These are phyloP conservation scores for Ophion ellenae DNA, from an alignment of 2,888 invertebrate genomes.

Conservation along the genomic window DNA sequence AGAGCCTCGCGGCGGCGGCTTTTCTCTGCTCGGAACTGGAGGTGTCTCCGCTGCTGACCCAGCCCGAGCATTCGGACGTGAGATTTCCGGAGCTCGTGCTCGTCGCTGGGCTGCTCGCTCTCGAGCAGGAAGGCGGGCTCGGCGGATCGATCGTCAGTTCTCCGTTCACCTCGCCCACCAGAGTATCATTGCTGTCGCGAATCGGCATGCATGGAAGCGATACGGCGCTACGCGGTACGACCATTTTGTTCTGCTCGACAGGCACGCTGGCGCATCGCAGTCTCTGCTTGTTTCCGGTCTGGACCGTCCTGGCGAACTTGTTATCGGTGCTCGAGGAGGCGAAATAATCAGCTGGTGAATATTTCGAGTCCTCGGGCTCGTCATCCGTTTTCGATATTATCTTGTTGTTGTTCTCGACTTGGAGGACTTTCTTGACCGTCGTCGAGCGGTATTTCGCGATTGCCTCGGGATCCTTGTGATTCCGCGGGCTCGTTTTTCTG, in stretches of 20 bases:
- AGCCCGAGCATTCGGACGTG: conserved; percentile 93
- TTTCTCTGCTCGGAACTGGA: conserved; percentile 80
- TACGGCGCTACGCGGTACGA: conserved; percentile 81
- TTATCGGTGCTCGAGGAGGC: conserved; percentile 70
- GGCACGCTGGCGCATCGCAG: conserved; percentile 82
- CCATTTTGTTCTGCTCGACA: conserved; percentile 79
- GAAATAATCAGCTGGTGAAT: conserved; percentile 69
- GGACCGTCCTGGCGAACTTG: not conserved
- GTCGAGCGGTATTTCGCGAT: conserved; percentile 71
- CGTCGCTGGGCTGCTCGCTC: conserved; percentile 82
- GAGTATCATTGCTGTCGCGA: conserved; percentile 79
- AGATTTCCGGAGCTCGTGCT: conserved; percentile 87
- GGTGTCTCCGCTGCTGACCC: conserved; percentile 91
- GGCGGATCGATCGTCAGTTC: conserved; percentile 75
- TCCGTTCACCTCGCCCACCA: conserved; percentile 43
- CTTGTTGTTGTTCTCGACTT: conserved; percentile 78
- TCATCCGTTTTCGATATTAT: conserved; percentile 75
- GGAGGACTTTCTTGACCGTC: conserved; percentile 70
- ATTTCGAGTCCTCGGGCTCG: conserved; percentile 68
- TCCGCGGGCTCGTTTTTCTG: conserved; percentile 73
- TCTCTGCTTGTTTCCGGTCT: conserved; percentile 72
- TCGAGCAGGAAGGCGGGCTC: conserved; percentile 77
- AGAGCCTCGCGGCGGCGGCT: conserved; percentile 71
- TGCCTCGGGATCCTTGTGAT: conserved; percentile 73
- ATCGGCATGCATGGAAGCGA: conserved; percentile 82